Base-by-base conservation (phyloP, 2,797 vertebrate genomes). In the Anguilla obscura region DNA sequence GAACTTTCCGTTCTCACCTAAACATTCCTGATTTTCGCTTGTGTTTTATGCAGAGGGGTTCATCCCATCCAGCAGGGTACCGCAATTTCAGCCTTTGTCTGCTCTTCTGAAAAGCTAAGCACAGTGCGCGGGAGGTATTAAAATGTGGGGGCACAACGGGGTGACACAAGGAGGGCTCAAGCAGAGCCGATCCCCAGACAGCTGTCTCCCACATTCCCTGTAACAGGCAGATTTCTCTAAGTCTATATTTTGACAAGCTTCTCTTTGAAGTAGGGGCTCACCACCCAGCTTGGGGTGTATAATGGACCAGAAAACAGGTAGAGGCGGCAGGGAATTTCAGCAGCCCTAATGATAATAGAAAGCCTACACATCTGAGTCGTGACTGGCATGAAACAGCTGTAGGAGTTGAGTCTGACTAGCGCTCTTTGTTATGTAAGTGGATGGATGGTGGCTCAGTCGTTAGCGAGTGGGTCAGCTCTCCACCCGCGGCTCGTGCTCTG, bases 371-470 rank as follows among this genome's bases (percentile, higher is more conserved):
- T 90, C 85, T 91, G 91, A 94, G 95, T 96, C 95, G 95, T 97
- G 96, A 96, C 96, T 96, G 90, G 89, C 48, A 85, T 87, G 91
- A 92, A 92, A 93, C 93, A 91, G 94, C 94, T 94, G 95, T 95
- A 95, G 95, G 95, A 94, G 95, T 87, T 83, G 45, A 94, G 93
- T 93, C 91, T 93, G 93, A 93, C 94, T 89, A 88, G 90, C 93
- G 83, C 92, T 92, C 86, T 33, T 89, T 87, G 90, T 95, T 94
- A 94, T 91, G 91, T 94, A 95, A 96, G 91, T 86, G 88, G 88
- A 79, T 91, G 91, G 88, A 93, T 90, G 92, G 89, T 88, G 92
- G 91, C 90, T 5, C 93, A 90, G 92, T 93, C 93, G 92, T 56
- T 54, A 89, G 93, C 90, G 89, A 90, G 90, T 69, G 88, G 94